Percentiles rank a stretch among this genome's conserved stretches.
Conservation (phyloP, 2,888 invertebrate genomes). For the Poecilus cupreus region DNA sequence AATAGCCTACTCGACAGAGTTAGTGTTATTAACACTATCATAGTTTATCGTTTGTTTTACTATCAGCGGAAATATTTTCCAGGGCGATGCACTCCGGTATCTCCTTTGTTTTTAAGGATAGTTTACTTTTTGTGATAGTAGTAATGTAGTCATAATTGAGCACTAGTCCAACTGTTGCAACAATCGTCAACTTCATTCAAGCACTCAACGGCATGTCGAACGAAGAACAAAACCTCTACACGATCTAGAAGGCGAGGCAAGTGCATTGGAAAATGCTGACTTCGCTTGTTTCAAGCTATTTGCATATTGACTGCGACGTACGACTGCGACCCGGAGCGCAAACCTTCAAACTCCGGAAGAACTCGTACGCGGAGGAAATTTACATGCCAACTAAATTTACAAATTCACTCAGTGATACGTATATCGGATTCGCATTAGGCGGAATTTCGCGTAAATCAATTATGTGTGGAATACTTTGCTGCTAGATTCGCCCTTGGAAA, state of each 20-base stretch:
- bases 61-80: slow-evolving; percentile 5
- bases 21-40: slow-evolving; percentile 10
- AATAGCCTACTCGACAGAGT: not conserved
- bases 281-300: slow-evolving; percentile 34
- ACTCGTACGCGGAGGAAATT: slow-evolving; percentile 27
- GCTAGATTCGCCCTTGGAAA: not conserved
- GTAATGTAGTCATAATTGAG: too few relatives aligned
- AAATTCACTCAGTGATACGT: slow-evolving; percentile 22
- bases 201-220: not conserved
- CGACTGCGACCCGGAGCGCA: not conserved
- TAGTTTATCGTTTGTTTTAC: slow-evolving; percentile 34
- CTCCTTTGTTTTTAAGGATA: too few relatives aligned
- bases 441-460: slow-evolving; percentile 24
- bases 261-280: slow-evolving; percentile 35
- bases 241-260: not conserved
- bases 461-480: slow-evolving; percentile 14
- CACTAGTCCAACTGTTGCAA: slow-evolving; percentile 24
- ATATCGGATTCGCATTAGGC: slow-evolving; percentile 31
- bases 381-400: slow-evolving; percentile 34
- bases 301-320: slow-evolving; percentile 34
- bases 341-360: slow-evolving; percentile 33
- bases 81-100: not conserved
- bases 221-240: slow-evolving; percentile 17
- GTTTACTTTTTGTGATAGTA: too few relatives aligned
- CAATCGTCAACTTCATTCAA: slow-evolving; percentile 17